Percentiles rank a stretch among this genome's conserved stretches.
Conservation (phyloP, 2,797 vertebrate genomes). For the Phalanger gymnotis region DNA sequence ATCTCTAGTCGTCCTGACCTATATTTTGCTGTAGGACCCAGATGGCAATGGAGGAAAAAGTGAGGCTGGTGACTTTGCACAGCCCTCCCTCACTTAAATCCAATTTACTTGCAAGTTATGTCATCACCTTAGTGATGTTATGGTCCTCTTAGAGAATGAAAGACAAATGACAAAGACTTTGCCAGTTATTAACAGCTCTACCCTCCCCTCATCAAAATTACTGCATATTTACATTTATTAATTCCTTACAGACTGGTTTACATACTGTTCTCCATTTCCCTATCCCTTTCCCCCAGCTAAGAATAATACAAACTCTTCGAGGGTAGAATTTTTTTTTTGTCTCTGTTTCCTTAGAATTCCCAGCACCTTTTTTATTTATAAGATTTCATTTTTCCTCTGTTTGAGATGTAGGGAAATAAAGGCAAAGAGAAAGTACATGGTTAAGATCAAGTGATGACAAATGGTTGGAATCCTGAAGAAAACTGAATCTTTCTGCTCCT, state of each 20-base stretch:
- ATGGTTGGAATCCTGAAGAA: neutral
- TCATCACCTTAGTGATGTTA: neutral
- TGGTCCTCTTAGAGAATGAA: neutral
- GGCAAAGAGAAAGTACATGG: neutral
- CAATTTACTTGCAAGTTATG: neutral
- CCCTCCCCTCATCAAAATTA: neutral
- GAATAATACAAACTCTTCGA: neutral
- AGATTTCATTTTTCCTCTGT: neutral
- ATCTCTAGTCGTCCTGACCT: neutral
- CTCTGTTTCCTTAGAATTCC: neutral
- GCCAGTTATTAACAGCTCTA: neutral
- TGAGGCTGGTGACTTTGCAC: neutral
- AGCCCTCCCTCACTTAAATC: neutral
- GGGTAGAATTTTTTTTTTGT: neutral
- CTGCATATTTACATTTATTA: neutral
- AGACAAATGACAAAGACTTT: neutral
- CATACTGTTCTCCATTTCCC: neutral
- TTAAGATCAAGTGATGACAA: neutral
- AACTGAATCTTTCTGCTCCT: neutral
- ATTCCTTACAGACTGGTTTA: neutral
- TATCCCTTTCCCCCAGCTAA: neutral
- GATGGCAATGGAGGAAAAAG: neutral
- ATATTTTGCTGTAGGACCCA: neutral
- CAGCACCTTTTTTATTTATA: neutral
- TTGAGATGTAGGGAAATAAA: neutral